Percentiles rank a stretch among this genome's conserved stretches.
Conservation (phyloP, 2,113 vertebrate genomes). For the Pelobates fuscus region DNA sequence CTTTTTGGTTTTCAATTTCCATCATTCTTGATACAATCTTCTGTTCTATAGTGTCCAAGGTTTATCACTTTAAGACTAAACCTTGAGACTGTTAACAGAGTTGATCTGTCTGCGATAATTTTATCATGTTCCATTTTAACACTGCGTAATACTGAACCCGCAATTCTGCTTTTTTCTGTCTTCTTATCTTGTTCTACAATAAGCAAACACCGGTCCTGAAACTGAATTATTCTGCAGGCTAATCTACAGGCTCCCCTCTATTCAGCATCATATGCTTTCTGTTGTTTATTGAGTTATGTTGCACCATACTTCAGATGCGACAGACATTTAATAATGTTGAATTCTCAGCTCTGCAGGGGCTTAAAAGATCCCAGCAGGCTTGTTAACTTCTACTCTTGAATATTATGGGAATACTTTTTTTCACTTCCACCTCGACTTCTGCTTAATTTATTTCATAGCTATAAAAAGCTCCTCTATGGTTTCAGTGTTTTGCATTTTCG, state of each 20-base stretch:
- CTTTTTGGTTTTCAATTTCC: too few species aligned
- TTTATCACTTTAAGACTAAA: too few species aligned
- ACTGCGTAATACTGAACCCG: slow-evolving; percentile 11
- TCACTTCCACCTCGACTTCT: slow-evolving; percentile 62
- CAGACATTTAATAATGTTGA: slow-evolving; percentile 75
- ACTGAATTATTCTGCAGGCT: slow-evolving; percentile 57
- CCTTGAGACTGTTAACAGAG: too few species aligned
- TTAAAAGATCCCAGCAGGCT: slow-evolving; percentile 76
- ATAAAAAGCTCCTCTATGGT: slow-evolving; percentile 58
- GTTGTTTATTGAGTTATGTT: slow-evolving; percentile 67
- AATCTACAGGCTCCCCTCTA: slow-evolving; percentile 55
- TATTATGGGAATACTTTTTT: slow-evolving; percentile 70
- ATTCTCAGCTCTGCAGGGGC: slow-evolving; percentile 72
- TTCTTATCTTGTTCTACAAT: slow-evolving; percentile 49
- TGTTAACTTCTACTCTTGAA: slow-evolving; percentile 74
- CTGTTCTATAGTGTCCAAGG: too few species aligned
- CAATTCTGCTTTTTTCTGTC: slow-evolving; percentile 44
- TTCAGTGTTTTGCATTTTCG: slow-evolving; percentile 51
- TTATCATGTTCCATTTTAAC: slow-evolving; percentile 37
- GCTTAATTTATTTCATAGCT: slow-evolving; percentile 69
- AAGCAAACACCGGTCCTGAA: slow-evolving; percentile 65
- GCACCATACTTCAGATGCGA: slow-evolving; percentile 62
- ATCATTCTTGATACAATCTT: too few species aligned
- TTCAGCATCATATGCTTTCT: slow-evolving; percentile 60
- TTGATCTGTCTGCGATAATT: too few species aligned